phyloP scores from a whole-genome alignment of 2,113 vertebrate species.

The Bettongia penicillata region DNA sequence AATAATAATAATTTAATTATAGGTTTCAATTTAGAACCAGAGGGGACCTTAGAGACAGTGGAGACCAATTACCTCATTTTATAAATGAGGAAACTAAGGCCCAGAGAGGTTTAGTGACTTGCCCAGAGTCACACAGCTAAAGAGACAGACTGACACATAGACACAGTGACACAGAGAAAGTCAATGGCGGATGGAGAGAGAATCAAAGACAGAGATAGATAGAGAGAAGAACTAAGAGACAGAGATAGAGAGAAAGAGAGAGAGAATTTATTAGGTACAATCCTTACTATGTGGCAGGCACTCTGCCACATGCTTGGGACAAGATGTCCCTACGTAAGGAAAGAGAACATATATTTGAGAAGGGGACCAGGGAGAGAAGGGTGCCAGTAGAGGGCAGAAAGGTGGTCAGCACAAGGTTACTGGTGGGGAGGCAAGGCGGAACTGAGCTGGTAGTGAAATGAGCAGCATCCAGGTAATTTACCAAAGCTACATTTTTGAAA shows the following conservation, averaged over 20 bases:
- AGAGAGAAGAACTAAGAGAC: neutral
- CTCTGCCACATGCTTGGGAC: too few relatives aligned
- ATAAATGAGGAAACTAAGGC: neutral
- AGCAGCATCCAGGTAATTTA: too few relatives aligned
- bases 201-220: neutral
- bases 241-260: neutral
- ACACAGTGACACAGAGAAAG: neutral
- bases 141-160: neutral
- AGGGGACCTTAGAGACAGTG: neutral
- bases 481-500: too few relatives aligned
- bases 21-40: neutral
- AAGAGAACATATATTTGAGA: neutral
- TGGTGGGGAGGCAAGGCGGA: too few relatives aligned
- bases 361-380: neutral
- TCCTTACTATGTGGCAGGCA: too few relatives aligned
- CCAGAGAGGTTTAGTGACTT: neutral
- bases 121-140: neutral
- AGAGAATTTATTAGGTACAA: neutral
- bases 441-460: too few relatives aligned
- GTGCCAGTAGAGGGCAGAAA: too few relatives aligned
- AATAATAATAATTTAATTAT: neutral
- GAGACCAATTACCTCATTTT: neutral
- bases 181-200: neutral
- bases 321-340: too few relatives aligned
- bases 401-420: neutral